phyloP scores from a whole-genome alignment of 2,797 vertebrate genomes.

The Rhynchonycteris naso region DNA sequence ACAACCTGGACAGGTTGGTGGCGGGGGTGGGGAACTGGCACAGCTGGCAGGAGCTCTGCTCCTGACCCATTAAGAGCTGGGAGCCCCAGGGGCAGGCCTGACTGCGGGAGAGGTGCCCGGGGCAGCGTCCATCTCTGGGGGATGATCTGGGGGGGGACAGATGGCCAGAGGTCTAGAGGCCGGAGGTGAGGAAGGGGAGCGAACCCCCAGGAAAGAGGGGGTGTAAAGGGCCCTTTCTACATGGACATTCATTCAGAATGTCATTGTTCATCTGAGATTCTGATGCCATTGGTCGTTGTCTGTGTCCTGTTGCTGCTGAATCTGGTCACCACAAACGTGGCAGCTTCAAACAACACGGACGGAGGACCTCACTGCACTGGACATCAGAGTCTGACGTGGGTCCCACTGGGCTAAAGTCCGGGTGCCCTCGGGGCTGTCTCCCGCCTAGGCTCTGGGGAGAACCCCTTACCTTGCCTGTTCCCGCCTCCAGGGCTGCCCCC shows the following conservation, averaged over 20 bases:
- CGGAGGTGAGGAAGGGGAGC: rapidly evolving
- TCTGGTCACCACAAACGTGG: not conserved
- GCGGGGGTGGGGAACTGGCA: not conserved
- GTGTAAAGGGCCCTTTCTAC: rapidly evolving
- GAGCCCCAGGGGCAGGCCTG: not conserved
- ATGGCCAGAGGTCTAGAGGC: not conserved
- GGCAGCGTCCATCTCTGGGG: rapidly evolving
- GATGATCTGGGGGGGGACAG: rapidly evolving
- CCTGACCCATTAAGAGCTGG: too few species aligned
- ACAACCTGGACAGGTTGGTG: not conserved
- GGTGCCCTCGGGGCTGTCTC: too few species aligned
- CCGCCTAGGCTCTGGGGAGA: too few species aligned
- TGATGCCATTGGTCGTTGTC: rapidly evolving
- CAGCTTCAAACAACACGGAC: not conserved
- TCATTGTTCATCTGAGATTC: not conserved
- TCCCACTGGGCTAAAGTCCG: rapidly evolving
- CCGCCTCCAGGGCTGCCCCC: not conserved
- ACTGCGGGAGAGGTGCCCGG: rapidly evolving
- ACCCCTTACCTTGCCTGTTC: rapidly evolving
- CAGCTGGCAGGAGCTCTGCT: not conserved
- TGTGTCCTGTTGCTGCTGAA: not conserved
- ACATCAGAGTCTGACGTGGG: not conserved
- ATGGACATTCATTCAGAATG: rapidly evolving
- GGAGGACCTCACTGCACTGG: not conserved
- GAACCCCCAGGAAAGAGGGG: too few species aligned